Base-by-base conservation (phyloP, 2,113 vertebrate species). In the Lepus europaeus region DNA sequence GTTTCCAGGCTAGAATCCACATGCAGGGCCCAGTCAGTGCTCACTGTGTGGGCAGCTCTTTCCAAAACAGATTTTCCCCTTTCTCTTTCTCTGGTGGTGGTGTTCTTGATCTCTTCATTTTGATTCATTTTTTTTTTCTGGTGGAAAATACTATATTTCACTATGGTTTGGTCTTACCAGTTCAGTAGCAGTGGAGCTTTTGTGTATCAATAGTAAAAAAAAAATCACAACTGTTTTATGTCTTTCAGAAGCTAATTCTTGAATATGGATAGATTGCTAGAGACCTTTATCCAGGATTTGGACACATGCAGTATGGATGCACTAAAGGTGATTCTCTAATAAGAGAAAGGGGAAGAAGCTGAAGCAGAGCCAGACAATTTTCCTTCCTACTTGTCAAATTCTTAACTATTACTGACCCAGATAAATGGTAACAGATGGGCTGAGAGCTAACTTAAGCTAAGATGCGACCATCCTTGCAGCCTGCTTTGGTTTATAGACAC, bases 21-120 rank as follows among this genome's bases (percentile, higher is more conserved):
- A 68, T 16, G 25, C 16, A 23, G 77, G 45, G 8, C 33, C 66
- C 64, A 27, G 25, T 89, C 19, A 25, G 45, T 56, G 45, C 20
- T 90, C n/a, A 53, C 22, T 49, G 10, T n/a, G 72, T 81, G 66
- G 83, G 77, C 16, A 36, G 39, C 81, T 90, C 39, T 84, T 78
- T 51, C 69, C 53, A 78, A 95, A 59, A 90, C 29, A 91, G 73
- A 69, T 59, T 83, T 96, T 81, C 80, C 66, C 86, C 76, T 87
- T 95, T 49, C 31, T 49, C 59, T 79, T 70, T 6, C 45, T 45
- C 51, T 12, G 6, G 13, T 95, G 89, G 33, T 59, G 56, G 93
- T 95, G 81, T 96, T 91, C 63, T 82, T 64, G 59, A 59, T 77
- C 27, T 39, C 39, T 94, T 93, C 93, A 90, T 96, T 97, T 93